phyloP scores from a whole-genome alignment of 2,888 invertebrate genomes.

The Mythimna albipuncta region DNA sequence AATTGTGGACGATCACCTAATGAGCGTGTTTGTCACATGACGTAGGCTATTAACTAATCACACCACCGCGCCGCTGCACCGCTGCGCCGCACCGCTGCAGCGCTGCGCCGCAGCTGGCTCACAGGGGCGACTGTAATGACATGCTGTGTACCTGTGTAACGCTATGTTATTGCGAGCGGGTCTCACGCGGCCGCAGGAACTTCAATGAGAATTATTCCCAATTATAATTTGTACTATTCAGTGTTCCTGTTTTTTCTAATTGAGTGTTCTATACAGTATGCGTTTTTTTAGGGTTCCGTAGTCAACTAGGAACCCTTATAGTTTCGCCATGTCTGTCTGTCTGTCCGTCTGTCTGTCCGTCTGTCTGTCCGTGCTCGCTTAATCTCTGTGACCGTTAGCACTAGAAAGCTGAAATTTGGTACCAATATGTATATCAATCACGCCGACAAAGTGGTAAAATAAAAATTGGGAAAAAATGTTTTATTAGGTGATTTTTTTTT shows the following conservation, averaged over 20 bases:
- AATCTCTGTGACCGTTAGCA: no score
- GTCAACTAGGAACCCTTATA: no score
- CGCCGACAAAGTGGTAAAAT: no score
- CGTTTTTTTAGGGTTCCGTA: no score
- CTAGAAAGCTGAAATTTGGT: no score
- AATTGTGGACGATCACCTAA: background rate
- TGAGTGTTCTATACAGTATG: background rate
- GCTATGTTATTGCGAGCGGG: background rate
- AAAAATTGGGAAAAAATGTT: no score
- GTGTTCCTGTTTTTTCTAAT: background rate
- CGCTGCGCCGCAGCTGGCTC: background rate
- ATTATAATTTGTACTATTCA: background rate
- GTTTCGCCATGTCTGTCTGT: no score
- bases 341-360: no score
- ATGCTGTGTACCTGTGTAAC: background rate
- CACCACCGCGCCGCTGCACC: background rate
- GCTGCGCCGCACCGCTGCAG: background rate
- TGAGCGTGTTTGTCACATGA: background rate
- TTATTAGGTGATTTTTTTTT: no score
- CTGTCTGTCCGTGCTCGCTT: no score
- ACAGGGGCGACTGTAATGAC: background rate
- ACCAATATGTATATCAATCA: no score
- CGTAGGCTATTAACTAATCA: conserved; percentile 7
- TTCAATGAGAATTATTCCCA: background rate
- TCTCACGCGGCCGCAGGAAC: background rate